Base-by-base conservation (phyloP, 2,888 invertebrate species). In the Hartigia nigra region DNA sequence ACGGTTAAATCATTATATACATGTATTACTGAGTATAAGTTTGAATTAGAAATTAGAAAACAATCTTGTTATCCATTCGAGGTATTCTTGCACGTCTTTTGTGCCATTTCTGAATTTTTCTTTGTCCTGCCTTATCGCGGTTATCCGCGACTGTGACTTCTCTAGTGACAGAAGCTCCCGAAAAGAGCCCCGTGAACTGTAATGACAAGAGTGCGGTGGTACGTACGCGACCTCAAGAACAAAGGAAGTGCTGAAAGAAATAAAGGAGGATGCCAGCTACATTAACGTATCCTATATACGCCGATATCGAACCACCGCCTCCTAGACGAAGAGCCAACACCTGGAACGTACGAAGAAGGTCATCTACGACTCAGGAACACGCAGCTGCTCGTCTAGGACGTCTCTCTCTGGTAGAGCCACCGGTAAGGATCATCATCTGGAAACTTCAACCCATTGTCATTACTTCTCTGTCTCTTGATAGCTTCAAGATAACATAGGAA, bases 221-320 rank as follows among this genome's bases (percentile, higher is more conserved):
- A 23, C 55, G 14, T 23, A 55, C 14, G 55, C 55, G 14, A 55
- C 23, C 55, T 55, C 55, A 23, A 55, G 55, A 55, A 55, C 55
- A 55, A 55, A 55, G 9, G 55, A 55, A 55, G 55, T 55, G 55
- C 9, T 23, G 9, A 55, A 55, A 55, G 55, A 55, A 55, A 55
- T 9, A 55, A 55, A 55, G 55, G 23, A 87, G 81, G 80, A 91
- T 91, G 91, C 91, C 91, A 82, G 90, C 89, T 55, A 91, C 91
- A 55, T 83, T 90, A 82, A 90, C 90, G 32, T 90, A 90, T 84
- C 90, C 91, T 74, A 91, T 91, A 82, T 90, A 90, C 79, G 90
- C 89, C 34, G 90, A 89, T 69, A 89, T 90, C 55, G 90, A 90
- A 83, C 83, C 88, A 83, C 82, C 88, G 76, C 84, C 85, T 11